Conservation (phyloP, 2,113 vertebrate species). For the Aegotheles bennettii region DNA sequence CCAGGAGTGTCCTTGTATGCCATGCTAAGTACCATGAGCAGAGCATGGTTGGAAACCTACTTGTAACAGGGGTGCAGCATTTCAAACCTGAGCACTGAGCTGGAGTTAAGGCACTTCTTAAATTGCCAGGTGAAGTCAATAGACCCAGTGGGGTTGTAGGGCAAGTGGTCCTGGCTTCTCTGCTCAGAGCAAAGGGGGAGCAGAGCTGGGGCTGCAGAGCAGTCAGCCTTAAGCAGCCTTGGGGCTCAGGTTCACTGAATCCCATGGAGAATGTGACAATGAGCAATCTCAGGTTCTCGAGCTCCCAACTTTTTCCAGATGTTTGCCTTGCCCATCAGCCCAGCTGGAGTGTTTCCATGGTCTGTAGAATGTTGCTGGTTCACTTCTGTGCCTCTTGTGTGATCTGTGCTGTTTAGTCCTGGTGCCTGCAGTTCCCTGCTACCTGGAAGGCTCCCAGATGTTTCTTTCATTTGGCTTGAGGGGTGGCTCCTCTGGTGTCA, state of each 20-base stretch:
- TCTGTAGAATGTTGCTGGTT: not conserved
- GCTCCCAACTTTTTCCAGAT: not conserved
- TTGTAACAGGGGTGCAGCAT: not conserved
- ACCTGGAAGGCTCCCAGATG: not conserved
- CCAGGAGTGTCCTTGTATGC: not conserved
- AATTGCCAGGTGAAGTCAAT: not conserved
- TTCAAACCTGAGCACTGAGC: not conserved
- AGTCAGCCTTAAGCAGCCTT: not conserved
- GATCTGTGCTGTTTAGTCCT: not conserved
- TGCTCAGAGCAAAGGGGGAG: not conserved
- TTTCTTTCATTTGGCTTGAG: not conserved
- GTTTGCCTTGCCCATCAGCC: not conserved
- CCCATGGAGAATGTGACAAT: not conserved
- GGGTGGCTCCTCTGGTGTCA: not conserved
- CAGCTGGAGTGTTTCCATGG: not conserved
- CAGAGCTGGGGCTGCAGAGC: not conserved
- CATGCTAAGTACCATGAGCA: not conserved
- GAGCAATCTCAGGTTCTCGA: not conserved
- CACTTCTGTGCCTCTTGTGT: accelerated
- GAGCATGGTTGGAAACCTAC: not conserved
- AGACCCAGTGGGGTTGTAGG: not conserved
- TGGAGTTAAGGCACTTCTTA: not conserved
- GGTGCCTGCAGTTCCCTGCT: not conserved
- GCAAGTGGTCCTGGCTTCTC: not conserved
- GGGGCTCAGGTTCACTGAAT: not conserved